A percentile compares a stretch with the other conserved stretches of the same genome.
Conservation (phyloP, 30 jellyfish, hydroid and myxozoan genomes). For the Hydra vulgaris region DNA sequence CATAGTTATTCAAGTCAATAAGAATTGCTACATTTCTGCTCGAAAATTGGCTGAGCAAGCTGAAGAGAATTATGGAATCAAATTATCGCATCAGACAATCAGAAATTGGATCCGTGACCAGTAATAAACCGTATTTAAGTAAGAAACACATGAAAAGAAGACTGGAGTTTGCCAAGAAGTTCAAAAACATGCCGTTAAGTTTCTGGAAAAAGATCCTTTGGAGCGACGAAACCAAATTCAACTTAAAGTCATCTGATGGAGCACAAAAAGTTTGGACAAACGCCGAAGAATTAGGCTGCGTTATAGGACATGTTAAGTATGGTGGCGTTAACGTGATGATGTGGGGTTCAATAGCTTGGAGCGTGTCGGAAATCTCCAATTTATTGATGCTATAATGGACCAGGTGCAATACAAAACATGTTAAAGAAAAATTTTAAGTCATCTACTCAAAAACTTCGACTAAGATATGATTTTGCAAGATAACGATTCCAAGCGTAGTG, state of each 20-base stretch:
- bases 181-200: not conserved
- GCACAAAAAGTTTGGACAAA: not conserved
- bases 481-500: not conserved
- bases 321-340: not conserved
- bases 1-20: not conserved
- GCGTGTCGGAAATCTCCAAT: not conserved
- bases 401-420: not conserved
- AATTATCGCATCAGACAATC: not conserved
- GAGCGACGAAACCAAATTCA: not conserved
- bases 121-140: not conserved
- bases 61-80: not conserved
- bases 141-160: not conserved
- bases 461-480: not conserved
- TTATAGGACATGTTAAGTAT: not conserved
- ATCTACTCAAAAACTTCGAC: not conserved
- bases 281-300: not conserved
- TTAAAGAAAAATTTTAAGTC: not conserved
- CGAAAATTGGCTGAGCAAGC: not conserved
- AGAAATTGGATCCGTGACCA: not conserved
- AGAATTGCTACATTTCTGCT: not conserved
- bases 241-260: not conserved
- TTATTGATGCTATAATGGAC: not conserved
- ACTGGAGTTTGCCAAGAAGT: not conserved
- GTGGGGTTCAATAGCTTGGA: not conserved
- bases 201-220: not conserved